Percentiles rank a stretch among this genome's conserved stretches.
phyloP scores from a whole-genome alignment of 2,888 invertebrate genomes.

The Leptinotarsa rubiginosa region DNA sequence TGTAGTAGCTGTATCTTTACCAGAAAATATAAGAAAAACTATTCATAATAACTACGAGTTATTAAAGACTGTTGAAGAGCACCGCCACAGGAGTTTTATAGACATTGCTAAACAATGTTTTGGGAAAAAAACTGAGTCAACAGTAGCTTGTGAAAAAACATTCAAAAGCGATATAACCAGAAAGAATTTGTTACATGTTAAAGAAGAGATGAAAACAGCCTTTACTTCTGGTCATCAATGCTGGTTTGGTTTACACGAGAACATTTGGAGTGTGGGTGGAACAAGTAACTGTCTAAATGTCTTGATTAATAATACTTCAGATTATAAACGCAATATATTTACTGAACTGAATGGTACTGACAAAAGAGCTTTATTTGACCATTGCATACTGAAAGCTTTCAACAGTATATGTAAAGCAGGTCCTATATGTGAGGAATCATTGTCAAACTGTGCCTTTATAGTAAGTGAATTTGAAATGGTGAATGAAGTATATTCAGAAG shows the following conservation, averaged over 20 bases:
- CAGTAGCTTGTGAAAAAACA: slow-evolving; percentile 45
- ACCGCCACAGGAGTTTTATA: slow-evolving; percentile 58
- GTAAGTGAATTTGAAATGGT: slow-evolving; percentile 82
- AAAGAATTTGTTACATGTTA: slow-evolving; percentile 56
- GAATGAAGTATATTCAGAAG: slow-evolving; percentile 64
- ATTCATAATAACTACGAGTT: slow-evolving; percentile 79
- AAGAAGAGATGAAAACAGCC: slow-evolving; percentile 71
- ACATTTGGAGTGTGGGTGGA: slow-evolving; percentile 94
- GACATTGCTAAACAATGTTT: slow-evolving; percentile 50
- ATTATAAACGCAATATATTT: slow-evolving; percentile 74
- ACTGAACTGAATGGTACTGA: slow-evolving; percentile 65
- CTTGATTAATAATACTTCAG: slow-evolving; percentile 82
- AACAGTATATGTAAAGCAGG: slow-evolving; percentile 87
- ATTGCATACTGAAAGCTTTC: slow-evolving; percentile 86
- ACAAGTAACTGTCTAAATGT: slow-evolving; percentile 90
- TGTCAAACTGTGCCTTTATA: slow-evolving; percentile 94
- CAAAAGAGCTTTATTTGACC: slow-evolving; percentile 75
- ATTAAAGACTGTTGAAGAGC: slow-evolving; percentile 73
- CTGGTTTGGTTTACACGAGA: slow-evolving; percentile 66
- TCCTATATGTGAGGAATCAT: slow-evolving; percentile 96
- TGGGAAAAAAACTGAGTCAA: slow-evolving; percentile 59
- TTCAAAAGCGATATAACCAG: slow-evolving; percentile 54
- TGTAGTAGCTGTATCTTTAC: slow-evolving; percentile 83
- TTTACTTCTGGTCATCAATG: slow-evolving; percentile 69
- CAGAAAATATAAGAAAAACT: slow-evolving; percentile 75